Evolutionary conservation across 2,797 vertebrate species (phyloP).

Genomic region (Sebastes reedi): DNA sequence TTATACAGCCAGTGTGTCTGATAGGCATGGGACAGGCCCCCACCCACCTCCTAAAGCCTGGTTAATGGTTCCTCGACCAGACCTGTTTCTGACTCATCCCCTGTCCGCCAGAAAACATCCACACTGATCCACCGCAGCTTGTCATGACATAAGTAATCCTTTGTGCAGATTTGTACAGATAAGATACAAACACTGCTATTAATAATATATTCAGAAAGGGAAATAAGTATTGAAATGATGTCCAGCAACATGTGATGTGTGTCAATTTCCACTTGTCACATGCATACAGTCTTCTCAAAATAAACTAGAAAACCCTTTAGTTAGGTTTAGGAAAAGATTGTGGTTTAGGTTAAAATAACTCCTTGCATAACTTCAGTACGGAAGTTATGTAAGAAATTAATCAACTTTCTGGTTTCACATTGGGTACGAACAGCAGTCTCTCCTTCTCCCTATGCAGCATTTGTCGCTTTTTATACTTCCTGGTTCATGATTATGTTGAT

Average conservation of each 20-base stretch:
- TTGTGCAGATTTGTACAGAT: not conserved
- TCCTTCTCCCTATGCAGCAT: no score
- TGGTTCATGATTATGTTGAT: no score
- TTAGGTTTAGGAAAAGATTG: not conserved
- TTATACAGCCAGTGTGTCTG: slow-evolving; percentile 53
- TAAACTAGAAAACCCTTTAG: not conserved
- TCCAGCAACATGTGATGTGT: not conserved
- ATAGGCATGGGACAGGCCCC: slow-evolving; percentile 41
- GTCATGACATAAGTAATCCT: not conserved
- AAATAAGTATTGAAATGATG: not conserved
- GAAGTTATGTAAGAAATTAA: no score
- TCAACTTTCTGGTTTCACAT: no score
- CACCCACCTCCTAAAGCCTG: not conserved
- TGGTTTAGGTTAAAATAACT: not conserved
- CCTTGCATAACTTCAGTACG: rapidly evolving
- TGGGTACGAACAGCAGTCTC: no score
- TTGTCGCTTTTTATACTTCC: no score
- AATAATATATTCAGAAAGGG: not conserved
- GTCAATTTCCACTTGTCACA: rapidly evolving
- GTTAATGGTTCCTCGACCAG: slow-evolving; percentile 19
- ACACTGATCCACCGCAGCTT: not conserved
- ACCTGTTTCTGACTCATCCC: slow-evolving; percentile 22
- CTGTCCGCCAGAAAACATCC: not conserved
- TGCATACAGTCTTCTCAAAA: not conserved
- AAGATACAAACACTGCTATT: not conserved